Conservation (phyloP, 2,888 invertebrate species). For the Ormyrus thymus region DNA sequence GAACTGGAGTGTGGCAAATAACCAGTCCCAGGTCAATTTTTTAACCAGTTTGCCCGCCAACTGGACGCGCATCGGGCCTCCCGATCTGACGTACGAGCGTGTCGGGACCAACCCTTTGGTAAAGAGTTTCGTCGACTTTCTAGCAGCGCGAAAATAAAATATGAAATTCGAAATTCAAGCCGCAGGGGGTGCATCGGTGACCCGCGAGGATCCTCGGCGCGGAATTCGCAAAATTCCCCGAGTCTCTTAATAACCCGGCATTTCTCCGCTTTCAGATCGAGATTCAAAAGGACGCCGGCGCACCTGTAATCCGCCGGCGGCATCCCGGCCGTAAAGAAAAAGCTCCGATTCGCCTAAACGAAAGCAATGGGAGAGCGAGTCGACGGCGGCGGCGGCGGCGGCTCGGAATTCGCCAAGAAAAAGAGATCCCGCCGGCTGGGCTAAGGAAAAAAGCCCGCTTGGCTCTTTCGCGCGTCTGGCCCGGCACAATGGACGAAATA, state of each 20-base stretch:
- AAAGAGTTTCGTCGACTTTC: background rate
- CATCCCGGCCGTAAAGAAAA: slow-evolving; percentile 4
- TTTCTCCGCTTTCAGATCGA: background rate
- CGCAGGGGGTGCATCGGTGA: too few relatives aligned
- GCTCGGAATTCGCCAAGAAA: background rate
- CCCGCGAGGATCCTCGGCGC: too few relatives aligned
- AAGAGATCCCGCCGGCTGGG: too few relatives aligned
- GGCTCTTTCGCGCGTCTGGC: slow-evolving; percentile 40
- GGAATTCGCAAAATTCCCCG: too few relatives aligned
- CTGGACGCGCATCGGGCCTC: background rate
- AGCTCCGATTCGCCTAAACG: background rate
- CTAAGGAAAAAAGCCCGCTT: slow-evolving; percentile 17
- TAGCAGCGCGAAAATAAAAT: background rate
- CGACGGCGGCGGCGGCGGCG: too few relatives aligned
- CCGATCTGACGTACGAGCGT: background rate
- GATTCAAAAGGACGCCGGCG: background rate
- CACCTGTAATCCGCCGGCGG: too few relatives aligned
- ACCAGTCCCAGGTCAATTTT: slow-evolving; percentile 42
- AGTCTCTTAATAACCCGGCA: too few relatives aligned
- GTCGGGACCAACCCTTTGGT: background rate
- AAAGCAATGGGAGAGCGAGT: background rate
- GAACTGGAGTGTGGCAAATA: slow-evolving; percentile 26
- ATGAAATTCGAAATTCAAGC: background rate
- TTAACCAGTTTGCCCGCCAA: slow-evolving; percentile 33
- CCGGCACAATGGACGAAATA: slow-evolving; percentile 51